These are phyloP conservation scores for Heliconius himera DNA, from an alignment of 1,140 invertebrate genomes.

Conservation along the genomic window DNA sequence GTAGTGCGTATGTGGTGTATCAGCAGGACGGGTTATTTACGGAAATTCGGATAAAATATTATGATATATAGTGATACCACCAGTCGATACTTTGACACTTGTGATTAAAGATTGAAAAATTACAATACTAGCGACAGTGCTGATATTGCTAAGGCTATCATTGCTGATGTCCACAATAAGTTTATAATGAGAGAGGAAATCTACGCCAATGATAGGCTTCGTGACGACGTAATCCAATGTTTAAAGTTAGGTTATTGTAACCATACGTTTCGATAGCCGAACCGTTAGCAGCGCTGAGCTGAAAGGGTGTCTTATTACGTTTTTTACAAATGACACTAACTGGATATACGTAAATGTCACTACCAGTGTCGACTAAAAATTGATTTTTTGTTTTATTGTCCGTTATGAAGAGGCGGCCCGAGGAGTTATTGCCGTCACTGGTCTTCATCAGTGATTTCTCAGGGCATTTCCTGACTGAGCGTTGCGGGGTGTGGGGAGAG, in stretches of 20 bases:
- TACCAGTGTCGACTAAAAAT: slow-evolving; percentile 21
- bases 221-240: slow-evolving; percentile 22
- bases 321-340: not conserved
- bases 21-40: not conserved
- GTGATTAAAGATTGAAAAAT: not conserved
- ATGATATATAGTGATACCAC: not conserved
- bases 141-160: not conserved
- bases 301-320: not conserved
- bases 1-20: not conserved
- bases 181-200: not conserved
- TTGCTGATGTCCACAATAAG: not conserved
- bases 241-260: not conserved
- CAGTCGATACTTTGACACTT: not conserved
- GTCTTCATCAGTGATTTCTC: slow-evolving; percentile 36
- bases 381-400: slow-evolving; percentile 12
- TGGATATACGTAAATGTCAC: slow-evolving; percentile 14
- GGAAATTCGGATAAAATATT: not conserved
- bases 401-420: slow-evolving; percentile 27
- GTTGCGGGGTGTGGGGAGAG: slow-evolving; percentile 8
- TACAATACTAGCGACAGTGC: not conserved
- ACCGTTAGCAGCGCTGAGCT: slow-evolving; percentile 8
- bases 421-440: slow-evolving; percentile 8
- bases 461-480: slow-evolving; percentile 31
- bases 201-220: slow-evolving; percentile 13
- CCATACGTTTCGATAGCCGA: slow-evolving; percentile 17